A percentile compares a stretch with the other conserved stretches of the same genome.
phyloP scores from a whole-genome alignment of 1,140 invertebrate genomes.

The Philotrypesis tridentata region DNA sequence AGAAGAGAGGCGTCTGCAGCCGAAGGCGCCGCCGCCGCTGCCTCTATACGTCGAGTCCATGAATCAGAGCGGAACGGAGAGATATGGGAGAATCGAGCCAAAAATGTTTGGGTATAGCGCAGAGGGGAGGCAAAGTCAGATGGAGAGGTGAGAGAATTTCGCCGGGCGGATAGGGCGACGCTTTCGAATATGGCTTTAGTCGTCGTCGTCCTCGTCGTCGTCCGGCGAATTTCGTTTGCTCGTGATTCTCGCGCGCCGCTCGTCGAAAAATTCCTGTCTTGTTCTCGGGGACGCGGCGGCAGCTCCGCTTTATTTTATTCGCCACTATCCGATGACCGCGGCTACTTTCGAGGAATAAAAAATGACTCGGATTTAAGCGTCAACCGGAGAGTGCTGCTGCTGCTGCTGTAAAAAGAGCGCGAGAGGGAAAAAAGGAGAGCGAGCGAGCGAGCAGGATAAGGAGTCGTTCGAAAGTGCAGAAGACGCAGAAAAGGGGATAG shows the following conservation, averaged over 20 bases:
- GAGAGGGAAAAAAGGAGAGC: background rate
- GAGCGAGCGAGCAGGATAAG: background rate
- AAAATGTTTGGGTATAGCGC: constrained; percentile 14
- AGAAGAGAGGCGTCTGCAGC: constrained; percentile 8
- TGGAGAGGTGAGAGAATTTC: background rate
- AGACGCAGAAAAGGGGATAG: background rate
- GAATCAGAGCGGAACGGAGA: constrained; percentile 48
- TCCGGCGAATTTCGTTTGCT: too few relatives aligned
- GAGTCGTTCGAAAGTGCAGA: background rate
- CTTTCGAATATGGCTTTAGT: too few relatives aligned
- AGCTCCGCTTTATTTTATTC: too few relatives aligned
- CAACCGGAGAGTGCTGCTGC: too few relatives aligned
- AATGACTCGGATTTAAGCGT: background rate
- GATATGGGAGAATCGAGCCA: constrained; percentile 39
- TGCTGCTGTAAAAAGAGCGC: background rate
- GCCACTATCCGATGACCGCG: too few relatives aligned
- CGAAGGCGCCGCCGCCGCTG: background rate
- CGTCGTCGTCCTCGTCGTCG: too few relatives aligned
- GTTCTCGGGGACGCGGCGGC: too few relatives aligned
- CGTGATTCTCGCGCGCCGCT: too few relatives aligned
- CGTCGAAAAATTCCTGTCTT: too few relatives aligned
- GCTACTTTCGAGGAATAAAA: too few relatives aligned
- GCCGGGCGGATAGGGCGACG: background rate
- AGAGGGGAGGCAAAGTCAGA: background rate
- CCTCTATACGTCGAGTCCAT: constrained; percentile 16